Evolutionary conservation across 2,888 invertebrate species (phyloP).

Genomic region (Dione vanillae): DNA sequence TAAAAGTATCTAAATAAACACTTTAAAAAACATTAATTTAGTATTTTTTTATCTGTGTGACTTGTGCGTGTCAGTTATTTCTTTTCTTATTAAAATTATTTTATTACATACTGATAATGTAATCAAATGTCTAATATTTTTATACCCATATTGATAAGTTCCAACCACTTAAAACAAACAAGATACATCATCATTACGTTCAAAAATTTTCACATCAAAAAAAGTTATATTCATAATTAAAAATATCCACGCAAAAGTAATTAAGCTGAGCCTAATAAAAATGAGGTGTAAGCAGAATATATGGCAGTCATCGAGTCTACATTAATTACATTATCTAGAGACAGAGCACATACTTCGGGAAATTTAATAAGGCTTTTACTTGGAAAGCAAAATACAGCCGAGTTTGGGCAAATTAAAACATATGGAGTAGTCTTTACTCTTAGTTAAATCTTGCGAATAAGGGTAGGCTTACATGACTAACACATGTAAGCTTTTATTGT

Average conservation of each 20-base stretch:
- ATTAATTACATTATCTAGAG: conserved; percentile 31
- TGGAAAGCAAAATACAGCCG: conserved; percentile 27
- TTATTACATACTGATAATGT: too few species aligned
- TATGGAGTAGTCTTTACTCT: conserved; percentile 31
- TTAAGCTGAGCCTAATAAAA: conserved; percentile 7
- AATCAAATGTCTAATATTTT: too few species aligned
- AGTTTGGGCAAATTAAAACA: conserved; percentile 41
- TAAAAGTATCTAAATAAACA: too few species aligned
- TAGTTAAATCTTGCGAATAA: conserved; percentile 17
- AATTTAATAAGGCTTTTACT: conserved; percentile 33
- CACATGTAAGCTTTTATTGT: background rate
- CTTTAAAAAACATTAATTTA: too few species aligned
- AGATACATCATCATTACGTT: background rate
- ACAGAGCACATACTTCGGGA: conserved; percentile 28
- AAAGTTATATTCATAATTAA: conserved; percentile 3
- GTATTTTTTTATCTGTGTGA: too few species aligned
- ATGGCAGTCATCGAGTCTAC: conserved; percentile 23
- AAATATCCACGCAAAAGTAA: conserved; percentile 19
- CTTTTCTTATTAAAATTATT: too few species aligned
- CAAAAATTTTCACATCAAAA: background rate
- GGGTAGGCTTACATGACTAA: background rate
- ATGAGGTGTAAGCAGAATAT: conserved; percentile 10
- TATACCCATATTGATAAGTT: background rate
- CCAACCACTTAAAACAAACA: background rate
- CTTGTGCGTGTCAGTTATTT: too few species aligned